Conservation (phyloP, 1,140 invertebrate genomes). For the Lepidotrigona ventralis region DNA sequence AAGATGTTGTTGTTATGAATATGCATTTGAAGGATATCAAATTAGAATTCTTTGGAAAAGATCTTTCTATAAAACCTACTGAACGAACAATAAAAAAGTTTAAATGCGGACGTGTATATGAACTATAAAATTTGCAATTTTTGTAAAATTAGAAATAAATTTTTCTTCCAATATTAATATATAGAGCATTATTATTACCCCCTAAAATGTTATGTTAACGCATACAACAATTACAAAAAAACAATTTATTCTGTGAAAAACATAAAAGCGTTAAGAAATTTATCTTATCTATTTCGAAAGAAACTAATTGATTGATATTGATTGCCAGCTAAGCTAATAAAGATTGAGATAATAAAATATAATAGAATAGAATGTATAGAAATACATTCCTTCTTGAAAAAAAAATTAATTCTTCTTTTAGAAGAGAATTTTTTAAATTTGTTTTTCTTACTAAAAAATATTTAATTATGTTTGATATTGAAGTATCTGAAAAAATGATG, state of each 20-base stretch:
- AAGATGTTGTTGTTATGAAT: slow-evolving; percentile 84
- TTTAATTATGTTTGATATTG: background rate
- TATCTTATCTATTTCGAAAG: background rate
- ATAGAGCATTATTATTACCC: background rate
- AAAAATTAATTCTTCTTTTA: background rate
- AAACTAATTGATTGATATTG: background rate
- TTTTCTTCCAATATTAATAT: background rate
- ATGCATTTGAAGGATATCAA: slow-evolving; percentile 82
- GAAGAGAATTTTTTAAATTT: too few species aligned
- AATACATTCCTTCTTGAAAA: background rate
- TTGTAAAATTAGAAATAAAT: slow-evolving; percentile 9
- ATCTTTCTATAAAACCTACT: slow-evolving; percentile 83
- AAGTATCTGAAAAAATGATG: background rate
- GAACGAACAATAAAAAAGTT: slow-evolving; percentile 87
- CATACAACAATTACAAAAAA: background rate
- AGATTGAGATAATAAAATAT: background rate
- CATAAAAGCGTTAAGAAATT: background rate
- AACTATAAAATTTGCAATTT: slow-evolving; percentile 67
- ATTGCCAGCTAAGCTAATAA: background rate
- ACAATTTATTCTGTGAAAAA: background rate
- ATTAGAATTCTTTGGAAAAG: slow-evolving; percentile 86
- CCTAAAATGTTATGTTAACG: background rate
- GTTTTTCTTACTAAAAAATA: too few species aligned
- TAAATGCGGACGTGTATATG: slow-evolving; percentile 81
- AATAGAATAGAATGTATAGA: background rate